Percentiles rank a stretch among this genome's conserved stretches.
Evolutionary conservation across 2,113 vertebrate genomes (phyloP).

Genomic region (Muntiacus reevesi): DNA sequence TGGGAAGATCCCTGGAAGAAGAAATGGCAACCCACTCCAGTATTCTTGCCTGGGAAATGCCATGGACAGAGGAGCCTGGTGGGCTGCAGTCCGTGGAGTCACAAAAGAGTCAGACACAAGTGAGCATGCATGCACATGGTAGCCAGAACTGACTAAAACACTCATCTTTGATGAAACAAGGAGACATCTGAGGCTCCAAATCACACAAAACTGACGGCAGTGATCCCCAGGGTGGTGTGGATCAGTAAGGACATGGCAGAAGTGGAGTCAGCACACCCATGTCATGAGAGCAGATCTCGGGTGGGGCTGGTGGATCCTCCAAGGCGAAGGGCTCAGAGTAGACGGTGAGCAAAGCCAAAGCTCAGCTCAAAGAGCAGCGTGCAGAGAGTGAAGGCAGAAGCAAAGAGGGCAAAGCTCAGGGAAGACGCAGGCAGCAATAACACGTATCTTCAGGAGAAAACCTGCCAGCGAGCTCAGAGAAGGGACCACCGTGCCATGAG

Average conservation of each 20-base stretch:
- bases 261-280: background rate
- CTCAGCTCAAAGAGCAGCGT: background rate
- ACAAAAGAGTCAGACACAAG: background rate
- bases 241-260: background rate
- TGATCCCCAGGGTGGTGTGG: background rate
- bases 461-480: background rate
- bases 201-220: background rate
- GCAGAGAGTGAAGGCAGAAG: background rate
- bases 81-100: background rate
- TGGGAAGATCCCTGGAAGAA: background rate
- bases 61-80: background rate
- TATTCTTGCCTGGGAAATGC: background rate
- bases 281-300: background rate
- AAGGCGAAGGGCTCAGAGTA: background rate
- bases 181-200: background rate
- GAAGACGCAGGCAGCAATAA: background rate
- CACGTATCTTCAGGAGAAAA: background rate
- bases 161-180: background rate
- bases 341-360: background rate
- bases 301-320: background rate
- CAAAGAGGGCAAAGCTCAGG: background rate
- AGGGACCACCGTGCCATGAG: fast-evolving
- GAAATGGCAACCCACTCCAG: background rate
- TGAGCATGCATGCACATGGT: background rate
- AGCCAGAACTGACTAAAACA: background rate